Conservation (phyloP, 1,140 invertebrate species). For the Drosophila quadrilineata region DNA sequence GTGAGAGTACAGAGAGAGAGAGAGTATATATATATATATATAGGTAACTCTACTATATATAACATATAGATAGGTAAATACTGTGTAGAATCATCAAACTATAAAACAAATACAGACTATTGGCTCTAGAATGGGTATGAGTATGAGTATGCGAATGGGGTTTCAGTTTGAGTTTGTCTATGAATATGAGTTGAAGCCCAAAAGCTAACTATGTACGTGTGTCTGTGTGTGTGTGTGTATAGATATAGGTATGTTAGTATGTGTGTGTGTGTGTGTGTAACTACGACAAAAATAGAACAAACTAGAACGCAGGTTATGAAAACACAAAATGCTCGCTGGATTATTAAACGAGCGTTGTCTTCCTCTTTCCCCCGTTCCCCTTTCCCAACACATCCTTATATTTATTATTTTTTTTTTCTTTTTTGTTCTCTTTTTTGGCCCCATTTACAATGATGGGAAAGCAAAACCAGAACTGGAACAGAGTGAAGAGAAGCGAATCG, state of each 20-base stretch:
- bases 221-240: neutral
- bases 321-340: slow-evolving; percentile 57
- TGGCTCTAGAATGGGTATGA: neutral
- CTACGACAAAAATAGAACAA: slow-evolving; percentile 31
- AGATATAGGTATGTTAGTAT: neutral
- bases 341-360: slow-evolving; percentile 64
- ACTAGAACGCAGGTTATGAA: slow-evolving; percentile 63
- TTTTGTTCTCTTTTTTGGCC: too few species aligned
- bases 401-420: too few species aligned
- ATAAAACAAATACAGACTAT: slow-evolving; percentile 17
- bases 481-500: too few species aligned
- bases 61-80: slow-evolving; percentile 4
- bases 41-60: neutral
- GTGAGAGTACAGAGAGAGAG: slow-evolving; percentile 2
- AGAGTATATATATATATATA: neutral
- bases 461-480: slow-evolving; percentile 43
- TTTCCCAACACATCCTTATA: too few species aligned
- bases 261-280: neutral
- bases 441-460: slow-evolving; percentile 9
- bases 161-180: too few species aligned
- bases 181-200: slow-evolving; percentile 12
- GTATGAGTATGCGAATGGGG: too few species aligned
- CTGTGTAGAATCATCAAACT: slow-evolving; percentile 30
- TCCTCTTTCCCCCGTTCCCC: too few species aligned
- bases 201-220: slow-evolving; percentile 36